A percentile compares a stretch with the other conserved stretches of the same genome.
phyloP scores from a whole-genome alignment of 2,113 vertebrate species.

The Uria lomvia region DNA sequence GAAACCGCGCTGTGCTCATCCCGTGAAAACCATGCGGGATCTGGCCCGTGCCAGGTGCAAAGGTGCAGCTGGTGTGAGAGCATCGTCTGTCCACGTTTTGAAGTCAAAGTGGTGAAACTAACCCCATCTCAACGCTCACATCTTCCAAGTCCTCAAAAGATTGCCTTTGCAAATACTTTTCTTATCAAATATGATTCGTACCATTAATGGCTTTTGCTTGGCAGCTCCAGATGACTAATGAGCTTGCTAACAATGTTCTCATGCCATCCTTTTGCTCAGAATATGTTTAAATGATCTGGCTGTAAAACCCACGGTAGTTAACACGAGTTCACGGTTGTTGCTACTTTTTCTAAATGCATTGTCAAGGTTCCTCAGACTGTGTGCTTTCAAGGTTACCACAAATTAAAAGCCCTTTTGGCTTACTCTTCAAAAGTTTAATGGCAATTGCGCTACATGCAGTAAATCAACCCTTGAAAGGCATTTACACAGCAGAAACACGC shows the following conservation, averaged over 20 bases:
- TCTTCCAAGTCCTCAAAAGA: neutral
- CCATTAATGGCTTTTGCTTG: neutral
- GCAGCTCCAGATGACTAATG: neutral
- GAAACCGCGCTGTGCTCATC: accelerated
- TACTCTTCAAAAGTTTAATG: neutral
- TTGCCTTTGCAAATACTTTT: neutral
- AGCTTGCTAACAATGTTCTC: neutral
- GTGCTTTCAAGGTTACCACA: neutral
- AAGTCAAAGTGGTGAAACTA: accelerated
- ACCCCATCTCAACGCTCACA: accelerated
- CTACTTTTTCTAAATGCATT: neutral
- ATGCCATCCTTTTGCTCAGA: neutral
- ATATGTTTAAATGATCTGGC: neutral
- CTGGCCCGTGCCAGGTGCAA: accelerated
- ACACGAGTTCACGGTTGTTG: neutral
- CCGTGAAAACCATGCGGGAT: accelerated
- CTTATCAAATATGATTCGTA: neutral
- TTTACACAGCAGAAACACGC: neutral
- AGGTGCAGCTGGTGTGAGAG: neutral
- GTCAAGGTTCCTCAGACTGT: neutral
- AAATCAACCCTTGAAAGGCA: slow-evolving; percentile 1
- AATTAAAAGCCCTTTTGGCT: slow-evolving; percentile 18
- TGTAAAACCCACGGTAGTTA: neutral
- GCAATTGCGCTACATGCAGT: neutral
- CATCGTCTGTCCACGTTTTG: accelerated